Evolutionary conservation across 2,888 invertebrate species (phyloP), one percentile per base, ranked within the genome.

Genomic region (Lysandra bellargus): DNA sequence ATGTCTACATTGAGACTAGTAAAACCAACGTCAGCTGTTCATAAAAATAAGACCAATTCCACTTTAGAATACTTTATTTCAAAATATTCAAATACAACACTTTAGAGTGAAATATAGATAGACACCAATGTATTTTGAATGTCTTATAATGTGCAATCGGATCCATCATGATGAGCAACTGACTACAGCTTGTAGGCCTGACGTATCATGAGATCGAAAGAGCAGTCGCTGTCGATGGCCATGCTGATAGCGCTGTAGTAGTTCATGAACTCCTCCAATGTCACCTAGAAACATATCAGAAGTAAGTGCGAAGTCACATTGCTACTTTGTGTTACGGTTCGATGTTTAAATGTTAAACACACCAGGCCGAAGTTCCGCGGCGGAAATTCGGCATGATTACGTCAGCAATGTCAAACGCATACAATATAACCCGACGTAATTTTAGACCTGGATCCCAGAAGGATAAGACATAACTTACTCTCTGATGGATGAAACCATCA

Each of bases 201-300:
- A 80, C 98, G 96, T 96, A 99, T 98, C 97, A 99, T 98, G 81
- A 99, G 95, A 90, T 99, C 98, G 89, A 99, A 99, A 89, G 98
- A 99, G 79, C 97, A 97, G 89, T 99, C 99, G 83, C 97, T 97
- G 89, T 99, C 99, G 84, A 99, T 98, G 0, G 98, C 98, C 69
- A 99, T 98, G 89, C 99, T 99, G 83, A 99, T 97, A 23, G 97
- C 98, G 80, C 97, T 95, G 93, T 99, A 99, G 91, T 99, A 99
- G 92, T 98, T 98, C 87, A 97, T 92, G 86, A 99, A 99, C 91
- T 99, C 99, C 84, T 99, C 98, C 84, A 96, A 95, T 0, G 98
- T 98, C 17, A 99, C 98, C 98, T 99, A 93, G 9, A 95, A 95
- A 80, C 14, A 94, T 64, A 74, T 64, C 37, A 4, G 17, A 14